phyloP scores from a whole-genome alignment of 92 coral and sea anemone species.

The Actinernus sp. region DNA sequence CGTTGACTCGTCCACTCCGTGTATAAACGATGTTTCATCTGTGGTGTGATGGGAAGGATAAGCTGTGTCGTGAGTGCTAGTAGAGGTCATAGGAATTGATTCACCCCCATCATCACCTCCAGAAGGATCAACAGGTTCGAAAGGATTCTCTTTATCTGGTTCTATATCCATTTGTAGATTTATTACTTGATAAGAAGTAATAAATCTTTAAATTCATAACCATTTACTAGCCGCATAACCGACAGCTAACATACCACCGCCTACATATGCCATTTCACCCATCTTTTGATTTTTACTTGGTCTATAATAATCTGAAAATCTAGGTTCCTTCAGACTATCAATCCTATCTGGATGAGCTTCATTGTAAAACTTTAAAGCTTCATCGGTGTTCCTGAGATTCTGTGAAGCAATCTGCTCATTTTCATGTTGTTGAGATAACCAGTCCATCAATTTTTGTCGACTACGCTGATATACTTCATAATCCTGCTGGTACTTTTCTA shows the following conservation, averaged over 20 bases:
- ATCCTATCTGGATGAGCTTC: constrained; percentile 49
- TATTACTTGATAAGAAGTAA: constrained; percentile 5
- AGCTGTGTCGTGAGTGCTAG: constrained; percentile 17
- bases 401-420: constrained; percentile 17
- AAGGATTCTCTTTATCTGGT: constrained; percentile 11
- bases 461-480: constrained; percentile 48
- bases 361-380: constrained; percentile 43
- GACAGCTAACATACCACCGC: too few species aligned
- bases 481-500: constrained; percentile 60
- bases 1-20: constrained; percentile 9
- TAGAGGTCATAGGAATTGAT: constrained; percentile 16
- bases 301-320: constrained; percentile 30
- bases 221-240: too few species aligned
- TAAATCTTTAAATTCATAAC: too few species aligned
- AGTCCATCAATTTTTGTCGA: constrained; percentile 37
- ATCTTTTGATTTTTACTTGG: constrained; percentile 40
- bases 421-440: constrained; percentile 14
- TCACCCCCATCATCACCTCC: constrained; percentile 11
- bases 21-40: constrained; percentile 34
- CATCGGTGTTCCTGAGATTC: constrained; percentile 26
- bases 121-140: constrained; percentile 1
- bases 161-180: constrained; percentile 21
- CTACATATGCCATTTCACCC: constrained; percentile 56
- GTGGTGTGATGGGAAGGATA: constrained; percentile 17
- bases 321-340: constrained; percentile 25